These are phyloP conservation scores for Antidorcas marsupialis DNA, from an alignment of 2,113 vertebrate genomes.

Conservation along the genomic window DNA sequence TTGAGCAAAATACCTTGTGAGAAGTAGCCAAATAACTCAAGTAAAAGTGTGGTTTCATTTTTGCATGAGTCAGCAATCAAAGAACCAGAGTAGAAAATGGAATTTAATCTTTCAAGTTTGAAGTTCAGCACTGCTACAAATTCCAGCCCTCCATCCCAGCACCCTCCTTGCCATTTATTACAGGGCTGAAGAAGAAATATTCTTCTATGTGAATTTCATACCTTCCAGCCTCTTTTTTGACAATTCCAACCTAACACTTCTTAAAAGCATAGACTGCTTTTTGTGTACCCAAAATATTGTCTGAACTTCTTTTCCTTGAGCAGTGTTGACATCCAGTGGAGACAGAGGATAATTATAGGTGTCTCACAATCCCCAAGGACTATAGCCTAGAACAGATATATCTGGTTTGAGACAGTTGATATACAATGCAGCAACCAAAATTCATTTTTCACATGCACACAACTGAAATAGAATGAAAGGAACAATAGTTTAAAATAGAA, in stretches of 20 bases:
- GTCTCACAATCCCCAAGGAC: slow-evolving; percentile 50
- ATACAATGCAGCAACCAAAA: not conserved
- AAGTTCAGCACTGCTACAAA: not conserved
- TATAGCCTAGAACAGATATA: not conserved
- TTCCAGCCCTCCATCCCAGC: not conserved
- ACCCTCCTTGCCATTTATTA: not conserved
- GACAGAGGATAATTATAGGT: slow-evolving; percentile 81
- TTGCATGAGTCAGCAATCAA: not conserved
- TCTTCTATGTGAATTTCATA: not conserved
- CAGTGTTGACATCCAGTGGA: slow-evolving; percentile 86
- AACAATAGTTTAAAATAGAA: not conserved
- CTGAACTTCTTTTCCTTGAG: slow-evolving; percentile 75
- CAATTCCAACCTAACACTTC: not conserved
- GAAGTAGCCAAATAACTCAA: slow-evolving; percentile 30
- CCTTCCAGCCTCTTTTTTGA: not conserved
- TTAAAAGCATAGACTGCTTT: not conserved
- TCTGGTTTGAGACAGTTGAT: not conserved
- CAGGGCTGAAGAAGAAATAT: not conserved
- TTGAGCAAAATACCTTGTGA: not conserved
- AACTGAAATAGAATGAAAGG: not conserved
- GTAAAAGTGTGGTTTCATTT: not conserved
- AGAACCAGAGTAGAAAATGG: not conserved
- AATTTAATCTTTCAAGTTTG: not conserved
- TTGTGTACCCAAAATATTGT: not conserved
- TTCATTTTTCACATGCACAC: not conserved